Percentiles rank a stretch among this genome's conserved stretches.
phyloP scores from a whole-genome alignment of 2,797 vertebrate genomes.

The Thamnophis elegans region DNA sequence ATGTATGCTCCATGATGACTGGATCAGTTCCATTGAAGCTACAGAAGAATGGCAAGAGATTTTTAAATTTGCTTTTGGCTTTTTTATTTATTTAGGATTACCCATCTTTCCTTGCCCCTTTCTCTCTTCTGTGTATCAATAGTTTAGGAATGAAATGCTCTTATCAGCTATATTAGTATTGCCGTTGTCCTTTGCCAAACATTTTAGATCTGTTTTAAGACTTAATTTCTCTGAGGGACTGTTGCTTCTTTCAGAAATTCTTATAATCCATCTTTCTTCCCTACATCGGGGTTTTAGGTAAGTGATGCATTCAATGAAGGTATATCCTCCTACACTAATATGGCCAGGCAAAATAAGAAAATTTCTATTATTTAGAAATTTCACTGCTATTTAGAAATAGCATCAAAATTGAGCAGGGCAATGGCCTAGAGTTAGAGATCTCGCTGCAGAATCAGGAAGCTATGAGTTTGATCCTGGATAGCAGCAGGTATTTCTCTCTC shows the following conservation, averaged over 20 bases:
- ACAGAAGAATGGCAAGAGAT: conserved; percentile 85
- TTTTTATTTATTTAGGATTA: neutral
- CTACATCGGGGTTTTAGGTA: neutral
- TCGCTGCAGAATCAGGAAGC: neutral
- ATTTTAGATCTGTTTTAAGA: neutral
- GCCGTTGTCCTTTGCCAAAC: neutral
- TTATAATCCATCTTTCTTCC: neutral
- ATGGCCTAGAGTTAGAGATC: neutral
- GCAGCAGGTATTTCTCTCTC: neutral
- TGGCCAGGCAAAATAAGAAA: neutral
- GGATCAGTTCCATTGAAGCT: conserved; percentile 90
- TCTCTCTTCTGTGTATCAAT: neutral
- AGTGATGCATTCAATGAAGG: no score
- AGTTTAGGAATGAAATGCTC: neutral
- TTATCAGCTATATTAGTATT: neutral
- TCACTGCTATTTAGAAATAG: no score
- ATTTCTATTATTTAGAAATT: no score
- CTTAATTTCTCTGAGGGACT: neutral
- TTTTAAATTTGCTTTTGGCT: neutral
- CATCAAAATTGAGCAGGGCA: neutral
- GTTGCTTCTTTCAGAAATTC: neutral
- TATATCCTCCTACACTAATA: neutral
- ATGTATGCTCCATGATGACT: conserved; percentile 96
- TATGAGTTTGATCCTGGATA: neutral
- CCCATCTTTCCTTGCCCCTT: neutral